Base-by-base conservation (phyloP, 1,140 invertebrate species). In the Maniola jurtina region DNA sequence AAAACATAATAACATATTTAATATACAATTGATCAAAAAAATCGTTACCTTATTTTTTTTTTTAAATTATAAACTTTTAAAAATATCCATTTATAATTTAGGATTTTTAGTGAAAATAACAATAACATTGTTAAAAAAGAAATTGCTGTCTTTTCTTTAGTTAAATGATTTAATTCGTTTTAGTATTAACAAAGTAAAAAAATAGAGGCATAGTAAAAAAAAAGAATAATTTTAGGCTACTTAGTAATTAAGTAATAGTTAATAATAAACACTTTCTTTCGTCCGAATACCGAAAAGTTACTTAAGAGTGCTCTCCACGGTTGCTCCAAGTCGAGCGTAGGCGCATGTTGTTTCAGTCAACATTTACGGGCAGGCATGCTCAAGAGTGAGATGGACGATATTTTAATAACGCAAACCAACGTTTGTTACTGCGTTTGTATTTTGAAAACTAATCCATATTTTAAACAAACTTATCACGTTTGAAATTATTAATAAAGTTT, bases 211-310 rank as follows among this genome's bases (percentile, higher is more conserved):
- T 42, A 42, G n/a, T 42, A 42, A 11, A 3, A 42, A 6, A 40
- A 11, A 45, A 45, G 5, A 45, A 45, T 45, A 45, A 45, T 13
- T 13, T 13, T 45, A 52, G 25, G 35, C 25, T 55, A 55, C 54
- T 55, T 55, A 55, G 34, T 36, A 55, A 34, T 35, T 55, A 55
- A 55, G 54, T 55, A 55, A 52, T 52, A 52, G 14, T 16, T 25
- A 16, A 52, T 25, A 15, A 48, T 14, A 48, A 48, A 52, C 16
- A 16, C 14, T 52, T 52, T 16, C 48, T 1, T 2, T 15, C 48
- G 48, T 52, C 0, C 40, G n/a, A n/a, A 50, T 42, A 42, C 40
- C 13, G 42, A 11, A 45, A 45, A 9, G 42, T 11, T 11, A 13
- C 5, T 45, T 45, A n/a, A 11, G 5, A 5, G 42, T 38, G 25